phyloP scores from a whole-genome alignment of 2,888 invertebrate species.

The Sabatieria punctata region DNA sequence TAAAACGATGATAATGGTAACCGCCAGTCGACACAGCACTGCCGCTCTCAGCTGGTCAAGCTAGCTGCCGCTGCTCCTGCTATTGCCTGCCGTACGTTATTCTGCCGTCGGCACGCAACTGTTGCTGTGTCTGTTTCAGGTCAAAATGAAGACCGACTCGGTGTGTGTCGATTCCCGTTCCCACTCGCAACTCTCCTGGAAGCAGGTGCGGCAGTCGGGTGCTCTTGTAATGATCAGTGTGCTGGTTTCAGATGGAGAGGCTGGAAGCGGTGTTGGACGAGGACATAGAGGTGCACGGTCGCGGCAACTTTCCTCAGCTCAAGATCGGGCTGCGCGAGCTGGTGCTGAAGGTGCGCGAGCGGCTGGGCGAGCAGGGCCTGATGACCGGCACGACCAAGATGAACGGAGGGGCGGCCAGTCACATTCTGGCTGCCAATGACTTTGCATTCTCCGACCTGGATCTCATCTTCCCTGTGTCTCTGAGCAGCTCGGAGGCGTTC shows the following conservation, averaged over 20 bases:
- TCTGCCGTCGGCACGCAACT: too few relatives aligned
- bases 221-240: too few relatives aligned
- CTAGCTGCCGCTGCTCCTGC: too few relatives aligned
- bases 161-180: too few relatives aligned
- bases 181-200: too few relatives aligned
- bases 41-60: too few relatives aligned
- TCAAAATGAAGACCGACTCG: too few relatives aligned
- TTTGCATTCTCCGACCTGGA: slow-evolving; percentile 85
- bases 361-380: slow-evolving; percentile 53
- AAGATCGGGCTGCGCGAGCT: slow-evolving; percentile 81
- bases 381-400: slow-evolving; percentile 61
- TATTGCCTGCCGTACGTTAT: too few relatives aligned
- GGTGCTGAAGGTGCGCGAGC: slow-evolving; percentile 72
- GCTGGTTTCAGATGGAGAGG: slow-evolving; percentile 24
- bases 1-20: too few relatives aligned
- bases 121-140: too few relatives aligned
- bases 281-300: slow-evolving; percentile 27
- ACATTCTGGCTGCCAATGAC: slow-evolving; percentile 65
- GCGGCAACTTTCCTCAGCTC: slow-evolving; percentile 58
- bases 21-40: too few relatives aligned
- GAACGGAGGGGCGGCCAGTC: slow-evolving; percentile 92
- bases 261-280: slow-evolving; percentile 25
- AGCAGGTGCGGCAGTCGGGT: too few relatives aligned
- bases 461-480: slow-evolving; percentile 89
- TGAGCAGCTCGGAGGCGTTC: slow-evolving; percentile 60